Conservation (phyloP, 2,113 vertebrate species). For the Ifrita kowaldi region DNA sequence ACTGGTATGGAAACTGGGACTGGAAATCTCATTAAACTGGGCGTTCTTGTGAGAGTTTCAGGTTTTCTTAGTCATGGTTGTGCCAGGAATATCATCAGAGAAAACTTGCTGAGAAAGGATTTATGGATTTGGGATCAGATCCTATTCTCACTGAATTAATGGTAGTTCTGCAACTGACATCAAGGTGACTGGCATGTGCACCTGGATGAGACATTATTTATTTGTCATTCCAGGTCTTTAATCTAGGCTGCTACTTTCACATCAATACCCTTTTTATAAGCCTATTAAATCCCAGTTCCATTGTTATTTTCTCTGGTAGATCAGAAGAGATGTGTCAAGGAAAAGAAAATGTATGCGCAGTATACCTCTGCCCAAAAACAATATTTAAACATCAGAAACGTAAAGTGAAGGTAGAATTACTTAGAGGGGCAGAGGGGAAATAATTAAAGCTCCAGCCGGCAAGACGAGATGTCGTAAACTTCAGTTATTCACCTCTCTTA, state of each 20-base stretch:
- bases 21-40: constrained; percentile 62
- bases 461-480: constrained; percentile 34
- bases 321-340: constrained; percentile 14
- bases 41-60: constrained; percentile 50
- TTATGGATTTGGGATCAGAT: constrained; percentile 49
- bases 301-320: constrained; percentile 45
- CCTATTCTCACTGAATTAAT: constrained; percentile 29
- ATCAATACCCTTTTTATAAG: constrained; percentile 9
- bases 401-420: constrained; percentile 41
- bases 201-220: constrained; percentile 15
- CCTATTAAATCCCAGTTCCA: neutral
- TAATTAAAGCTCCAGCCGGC: constrained; percentile 31
- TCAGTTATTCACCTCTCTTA: neutral
- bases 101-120: constrained; percentile 41
- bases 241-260: neutral
- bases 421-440: constrained; percentile 33
- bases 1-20: constrained; percentile 45
- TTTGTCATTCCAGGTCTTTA: neutral
- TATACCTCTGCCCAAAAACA: neutral
- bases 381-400: constrained; percentile 48
- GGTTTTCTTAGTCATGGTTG: constrained; percentile 41
- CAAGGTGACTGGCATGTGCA: constrained; percentile 1
- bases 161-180: constrained; percentile 10
- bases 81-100: constrained; percentile 60
- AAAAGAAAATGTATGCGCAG: neutral